Conservation (phyloP, 2,113 vertebrate species). For the Mugil cephalus region DNA sequence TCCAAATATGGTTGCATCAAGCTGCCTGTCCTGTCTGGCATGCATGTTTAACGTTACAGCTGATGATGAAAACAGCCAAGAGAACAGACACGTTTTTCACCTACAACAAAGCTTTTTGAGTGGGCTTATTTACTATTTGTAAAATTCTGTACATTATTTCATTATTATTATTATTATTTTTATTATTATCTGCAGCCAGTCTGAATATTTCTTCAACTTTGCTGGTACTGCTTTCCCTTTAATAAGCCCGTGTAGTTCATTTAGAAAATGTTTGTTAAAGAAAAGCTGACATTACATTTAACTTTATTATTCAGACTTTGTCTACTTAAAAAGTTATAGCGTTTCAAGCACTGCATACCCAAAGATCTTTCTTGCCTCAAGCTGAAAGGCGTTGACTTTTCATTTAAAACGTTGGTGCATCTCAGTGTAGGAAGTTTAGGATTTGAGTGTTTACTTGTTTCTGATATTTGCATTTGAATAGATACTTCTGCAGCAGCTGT, state of each 20-base stretch:
- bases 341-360: too few relatives aligned
- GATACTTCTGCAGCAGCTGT: background rate
- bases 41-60: conserved; percentile 23
- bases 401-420: background rate
- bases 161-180: too few relatives aligned
- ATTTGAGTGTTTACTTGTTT: background rate
- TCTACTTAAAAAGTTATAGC: too few relatives aligned
- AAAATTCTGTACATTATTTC: too few relatives aligned
- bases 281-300: background rate
- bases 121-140: too few relatives aligned
- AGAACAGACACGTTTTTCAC: background rate
- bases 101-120: too few relatives aligned
- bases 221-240: background rate
- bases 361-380: background rate
- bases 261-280: background rate
- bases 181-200: fast-evolving
- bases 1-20: conserved; percentile 76
- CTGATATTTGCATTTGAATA: too few relatives aligned
- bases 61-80: conserved; percentile 11
- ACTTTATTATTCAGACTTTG: background rate
- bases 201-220: background rate
- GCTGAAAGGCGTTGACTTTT: background rate
- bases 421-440: background rate
- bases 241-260: background rate
- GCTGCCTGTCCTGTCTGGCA: conserved; percentile 34